Evolutionary conservation across 2,113 vertebrate genomes (phyloP).

Genomic region (Otocyon megalotis): DNA sequence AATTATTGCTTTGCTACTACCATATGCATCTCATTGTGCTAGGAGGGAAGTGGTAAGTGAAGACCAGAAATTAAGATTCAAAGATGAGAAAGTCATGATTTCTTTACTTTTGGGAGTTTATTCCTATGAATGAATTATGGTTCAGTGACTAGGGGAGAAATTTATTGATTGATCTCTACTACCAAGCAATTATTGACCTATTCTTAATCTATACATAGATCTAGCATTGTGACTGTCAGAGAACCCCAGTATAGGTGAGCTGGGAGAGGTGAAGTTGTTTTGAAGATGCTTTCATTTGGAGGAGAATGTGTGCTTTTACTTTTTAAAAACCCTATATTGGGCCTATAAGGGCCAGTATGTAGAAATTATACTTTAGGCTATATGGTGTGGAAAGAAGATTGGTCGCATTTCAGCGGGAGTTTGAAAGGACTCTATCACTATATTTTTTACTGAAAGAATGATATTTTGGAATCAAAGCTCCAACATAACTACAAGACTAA

Average conservation of each 20-base stretch:
- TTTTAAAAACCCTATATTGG: not conserved
- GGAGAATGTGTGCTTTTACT: not conserved
- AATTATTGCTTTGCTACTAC: not conserved
- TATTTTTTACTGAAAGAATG: not conserved
- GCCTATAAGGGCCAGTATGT: not conserved
- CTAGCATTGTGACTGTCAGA: not conserved
- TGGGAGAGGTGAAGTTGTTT: not conserved
- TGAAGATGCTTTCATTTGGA: not conserved
- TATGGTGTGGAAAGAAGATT: not conserved
- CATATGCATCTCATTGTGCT: not conserved
- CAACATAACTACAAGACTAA: not conserved
- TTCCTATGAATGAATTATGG: not conserved
- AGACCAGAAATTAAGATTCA: not conserved
- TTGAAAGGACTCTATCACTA: not conserved
- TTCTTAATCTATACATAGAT: not conserved
- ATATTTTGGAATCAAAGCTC: constrained; percentile 36
- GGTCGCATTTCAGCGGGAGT: not conserved
- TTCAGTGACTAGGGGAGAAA: not conserved
- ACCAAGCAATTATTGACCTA: not conserved
- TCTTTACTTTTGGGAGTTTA: not conserved
- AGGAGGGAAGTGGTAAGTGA: not conserved
- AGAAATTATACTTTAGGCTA: not conserved
- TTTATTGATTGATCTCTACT: not conserved
- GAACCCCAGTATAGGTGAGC: not conserved
- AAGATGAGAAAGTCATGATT: not conserved